Conservation (phyloP, 2,888 invertebrate genomes). For the Phortica okadai region DNA sequence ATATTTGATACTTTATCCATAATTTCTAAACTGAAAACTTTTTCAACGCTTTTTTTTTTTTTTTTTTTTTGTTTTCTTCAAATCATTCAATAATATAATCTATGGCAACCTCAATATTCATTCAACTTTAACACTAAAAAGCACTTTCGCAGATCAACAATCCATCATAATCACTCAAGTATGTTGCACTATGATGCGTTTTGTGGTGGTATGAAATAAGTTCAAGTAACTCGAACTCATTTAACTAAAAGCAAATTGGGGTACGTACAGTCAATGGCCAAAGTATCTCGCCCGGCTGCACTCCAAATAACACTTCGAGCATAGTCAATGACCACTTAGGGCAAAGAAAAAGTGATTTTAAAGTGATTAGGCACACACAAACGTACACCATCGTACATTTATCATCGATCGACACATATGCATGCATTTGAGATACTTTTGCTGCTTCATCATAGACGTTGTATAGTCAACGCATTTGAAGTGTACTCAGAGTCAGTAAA, state of each 20-base stretch:
- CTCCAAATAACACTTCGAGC: background rate
- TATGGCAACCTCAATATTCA: background rate
- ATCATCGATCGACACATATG: constrained; percentile 42
- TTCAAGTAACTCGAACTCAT: constrained; percentile 24
- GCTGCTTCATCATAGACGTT: background rate
- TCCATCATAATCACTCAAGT: background rate
- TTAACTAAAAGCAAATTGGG: constrained; percentile 19
- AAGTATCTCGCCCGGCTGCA: background rate
- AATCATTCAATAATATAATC: background rate
- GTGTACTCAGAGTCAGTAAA: constrained; percentile 2
- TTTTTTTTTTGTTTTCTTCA: background rate
- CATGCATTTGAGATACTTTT: background rate
- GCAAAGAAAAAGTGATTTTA: constrained; percentile 47
- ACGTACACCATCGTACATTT: background rate
- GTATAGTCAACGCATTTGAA: background rate
- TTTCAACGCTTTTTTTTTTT: background rate
- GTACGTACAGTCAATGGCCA: constrained; percentile 4
- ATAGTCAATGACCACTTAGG: constrained; percentile 19
- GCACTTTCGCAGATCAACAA: background rate
- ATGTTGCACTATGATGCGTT: background rate
- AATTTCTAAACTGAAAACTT: too few species aligned
- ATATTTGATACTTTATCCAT: too few species aligned
- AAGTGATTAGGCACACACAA: constrained; percentile 57
- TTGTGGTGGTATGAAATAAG: constrained; percentile 2
- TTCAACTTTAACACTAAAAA: background rate